Evolutionary conservation across 2,888 invertebrate species (phyloP).

Genomic region (Fissipunctia ypsillon): DNA sequence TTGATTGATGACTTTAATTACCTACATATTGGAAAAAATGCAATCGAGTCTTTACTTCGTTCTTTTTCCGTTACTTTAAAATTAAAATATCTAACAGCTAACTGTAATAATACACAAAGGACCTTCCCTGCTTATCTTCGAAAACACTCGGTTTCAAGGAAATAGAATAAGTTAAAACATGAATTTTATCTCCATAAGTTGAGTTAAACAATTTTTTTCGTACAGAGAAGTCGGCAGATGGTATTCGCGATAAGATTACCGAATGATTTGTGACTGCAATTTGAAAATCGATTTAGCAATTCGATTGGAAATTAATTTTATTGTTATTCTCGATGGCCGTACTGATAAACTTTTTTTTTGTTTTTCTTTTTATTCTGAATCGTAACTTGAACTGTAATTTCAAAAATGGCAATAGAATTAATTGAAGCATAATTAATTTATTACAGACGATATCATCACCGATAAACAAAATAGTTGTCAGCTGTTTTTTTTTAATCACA

Average conservation of each 20-base stretch:
- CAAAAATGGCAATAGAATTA: background rate
- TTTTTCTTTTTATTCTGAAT: constrained; percentile 6
- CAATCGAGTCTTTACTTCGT: too few species aligned
- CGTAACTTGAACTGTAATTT: background rate
- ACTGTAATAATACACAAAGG: constrained; percentile 11
- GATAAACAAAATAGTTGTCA: constrained; percentile 5
- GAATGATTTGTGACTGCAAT: constrained; percentile 62
- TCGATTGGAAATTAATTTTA: constrained; percentile 52
- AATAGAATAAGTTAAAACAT: constrained; percentile 37
- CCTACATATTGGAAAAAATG: too few species aligned
- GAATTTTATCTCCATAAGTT: constrained; percentile 33
- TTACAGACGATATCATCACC: constrained; percentile 8
- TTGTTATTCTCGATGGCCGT: constrained; percentile 41
- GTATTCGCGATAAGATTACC: constrained; percentile 61
- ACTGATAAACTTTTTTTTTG: constrained; percentile 20
- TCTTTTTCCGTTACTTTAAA: background rate
- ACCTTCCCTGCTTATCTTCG: constrained; percentile 35
- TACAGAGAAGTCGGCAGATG: constrained; percentile 55
- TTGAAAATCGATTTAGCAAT: constrained; percentile 56
- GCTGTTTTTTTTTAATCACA: constrained; percentile 41
- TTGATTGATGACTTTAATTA: too few species aligned
- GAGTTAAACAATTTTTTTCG: constrained; percentile 20
- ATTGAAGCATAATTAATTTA: constrained; percentile 1
- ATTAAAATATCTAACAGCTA: background rate
- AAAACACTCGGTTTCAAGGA: constrained; percentile 41